A percentile compares a stretch with the other conserved stretches of the same genome.
Evolutionary conservation across 2,113 vertebrate species (phyloP).

Genomic region (Psittacara wagleri): DNA sequence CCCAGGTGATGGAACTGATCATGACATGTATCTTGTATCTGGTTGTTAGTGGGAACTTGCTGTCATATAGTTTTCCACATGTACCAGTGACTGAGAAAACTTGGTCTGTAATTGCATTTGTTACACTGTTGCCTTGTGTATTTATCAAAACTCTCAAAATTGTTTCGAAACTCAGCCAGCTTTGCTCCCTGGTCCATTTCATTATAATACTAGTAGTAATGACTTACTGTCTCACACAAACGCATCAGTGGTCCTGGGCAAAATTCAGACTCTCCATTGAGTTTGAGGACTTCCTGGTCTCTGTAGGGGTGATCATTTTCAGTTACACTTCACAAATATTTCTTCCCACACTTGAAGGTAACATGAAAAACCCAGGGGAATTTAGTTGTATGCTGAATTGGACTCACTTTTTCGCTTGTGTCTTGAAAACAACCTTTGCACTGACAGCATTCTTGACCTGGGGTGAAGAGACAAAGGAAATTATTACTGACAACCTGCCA

Average conservation of each 20-base stretch:
- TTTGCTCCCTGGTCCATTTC: conserved; percentile 82
- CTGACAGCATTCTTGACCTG: conserved; percentile 77
- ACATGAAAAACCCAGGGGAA: conserved; percentile 75
- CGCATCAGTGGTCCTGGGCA: conserved; percentile 74
- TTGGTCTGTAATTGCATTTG: conserved; percentile 75
- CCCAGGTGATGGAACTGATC: conserved; percentile 78
- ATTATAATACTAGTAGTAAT: conserved; percentile 79
- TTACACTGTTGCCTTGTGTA: conserved; percentile 76
- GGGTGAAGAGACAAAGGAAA: conserved; percentile 79
- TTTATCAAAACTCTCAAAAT: conserved; percentile 79
- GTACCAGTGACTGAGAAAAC: conserved; percentile 66
- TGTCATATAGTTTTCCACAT: conserved; percentile 74
- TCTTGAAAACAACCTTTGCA: conserved; percentile 81
- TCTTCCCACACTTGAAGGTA: conserved; percentile 80
- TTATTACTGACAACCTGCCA: conserved; percentile 82
- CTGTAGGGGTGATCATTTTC: conserved; percentile 84
- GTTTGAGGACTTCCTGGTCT: conserved; percentile 80
- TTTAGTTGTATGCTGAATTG: conserved; percentile 77
- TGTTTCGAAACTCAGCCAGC: conserved; percentile 78
- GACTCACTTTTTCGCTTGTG: conserved; percentile 78
- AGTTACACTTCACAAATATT: conserved; percentile 87
- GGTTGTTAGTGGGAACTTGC: conserved; percentile 77
- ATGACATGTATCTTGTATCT: conserved; percentile 86
- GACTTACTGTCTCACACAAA: conserved; percentile 76
- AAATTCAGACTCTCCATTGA: conserved; percentile 71